Evolutionary conservation across 2,797 vertebrate genomes (phyloP).

Genomic region (Presbytis comata): DNA sequence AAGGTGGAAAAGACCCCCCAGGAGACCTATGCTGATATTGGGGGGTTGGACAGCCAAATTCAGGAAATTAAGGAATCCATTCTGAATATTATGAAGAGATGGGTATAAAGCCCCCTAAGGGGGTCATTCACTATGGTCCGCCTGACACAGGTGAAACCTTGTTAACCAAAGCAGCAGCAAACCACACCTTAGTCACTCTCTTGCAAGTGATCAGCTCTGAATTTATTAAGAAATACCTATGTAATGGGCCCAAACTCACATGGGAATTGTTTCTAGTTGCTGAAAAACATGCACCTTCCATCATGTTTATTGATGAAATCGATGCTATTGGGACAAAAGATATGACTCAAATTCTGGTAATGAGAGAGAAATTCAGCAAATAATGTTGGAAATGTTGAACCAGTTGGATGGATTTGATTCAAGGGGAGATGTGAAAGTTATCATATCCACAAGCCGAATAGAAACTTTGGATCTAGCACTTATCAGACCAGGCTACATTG

Average conservation of each 20-base stretch:
- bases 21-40: slow-evolving; percentile 95
- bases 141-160: not conserved
- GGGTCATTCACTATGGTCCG: not conserved
- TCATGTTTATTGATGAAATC: slow-evolving; percentile 95
- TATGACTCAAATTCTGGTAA: not conserved
- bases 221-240: slow-evolving; percentile 83
- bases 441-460: not conserved
- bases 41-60: slow-evolving; percentile 95
- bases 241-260: slow-evolving; percentile 94
- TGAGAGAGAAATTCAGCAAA: not conserved
- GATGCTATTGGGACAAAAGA: slow-evolving; percentile 94
- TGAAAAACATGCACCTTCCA: slow-evolving; percentile 93
- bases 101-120: not conserved
- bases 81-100: not conserved
- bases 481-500: slow-evolving; percentile 89
- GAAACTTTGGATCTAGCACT: not conserved
- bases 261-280: slow-evolving; percentile 94
- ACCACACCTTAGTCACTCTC: slow-evolving; percentile 91
- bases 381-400: not conserved
- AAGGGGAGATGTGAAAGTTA: slow-evolving; percentile 74
- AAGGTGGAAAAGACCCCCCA: slow-evolving; percentile 97
- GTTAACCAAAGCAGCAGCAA: slow-evolving; percentile 94
- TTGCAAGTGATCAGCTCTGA: not conserved
- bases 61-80: slow-evolving; percentile 95
- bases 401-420: slow-evolving; percentile 94